Evolutionary conservation across 2,113 vertebrate species (phyloP).

Genomic region (Bettongia penicillata): DNA sequence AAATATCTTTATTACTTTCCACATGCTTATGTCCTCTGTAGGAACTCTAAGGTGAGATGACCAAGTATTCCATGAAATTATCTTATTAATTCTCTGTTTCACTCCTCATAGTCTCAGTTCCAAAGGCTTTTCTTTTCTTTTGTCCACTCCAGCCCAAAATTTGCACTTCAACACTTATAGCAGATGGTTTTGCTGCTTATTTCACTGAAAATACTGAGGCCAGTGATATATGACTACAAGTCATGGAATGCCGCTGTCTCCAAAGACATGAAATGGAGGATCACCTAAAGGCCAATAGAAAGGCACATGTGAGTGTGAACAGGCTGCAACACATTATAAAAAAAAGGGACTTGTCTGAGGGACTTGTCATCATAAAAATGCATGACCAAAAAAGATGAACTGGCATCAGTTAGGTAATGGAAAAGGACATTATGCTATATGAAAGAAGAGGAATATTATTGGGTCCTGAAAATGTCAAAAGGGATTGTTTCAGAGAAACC

Average conservation of each 20-base stretch:
- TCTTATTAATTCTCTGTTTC: neutral
- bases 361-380: neutral
- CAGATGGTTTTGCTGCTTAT: neutral
- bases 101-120: neutral
- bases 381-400: neutral
- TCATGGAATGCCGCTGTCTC: neutral
- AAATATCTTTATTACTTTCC: too few relatives aligned
- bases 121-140: neutral
- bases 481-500: neutral
- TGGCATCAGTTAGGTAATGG: neutral
- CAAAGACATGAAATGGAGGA: neutral
- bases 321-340: neutral
- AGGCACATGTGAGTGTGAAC: neutral
- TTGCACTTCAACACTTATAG: neutral
- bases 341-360: neutral
- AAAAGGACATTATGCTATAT: neutral
- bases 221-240: neutral
- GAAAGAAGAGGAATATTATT: neutral
- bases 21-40: too few relatives aligned
- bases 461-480: neutral
- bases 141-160: neutral
- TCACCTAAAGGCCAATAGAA: neutral
- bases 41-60: neutral
- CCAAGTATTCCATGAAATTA: neutral
- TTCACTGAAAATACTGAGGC: neutral